These are phyloP conservation scores for Stenopsyche tienmushanensis DNA, from an alignment of 1,140 invertebrate genomes.

Conservation along the genomic window DNA sequence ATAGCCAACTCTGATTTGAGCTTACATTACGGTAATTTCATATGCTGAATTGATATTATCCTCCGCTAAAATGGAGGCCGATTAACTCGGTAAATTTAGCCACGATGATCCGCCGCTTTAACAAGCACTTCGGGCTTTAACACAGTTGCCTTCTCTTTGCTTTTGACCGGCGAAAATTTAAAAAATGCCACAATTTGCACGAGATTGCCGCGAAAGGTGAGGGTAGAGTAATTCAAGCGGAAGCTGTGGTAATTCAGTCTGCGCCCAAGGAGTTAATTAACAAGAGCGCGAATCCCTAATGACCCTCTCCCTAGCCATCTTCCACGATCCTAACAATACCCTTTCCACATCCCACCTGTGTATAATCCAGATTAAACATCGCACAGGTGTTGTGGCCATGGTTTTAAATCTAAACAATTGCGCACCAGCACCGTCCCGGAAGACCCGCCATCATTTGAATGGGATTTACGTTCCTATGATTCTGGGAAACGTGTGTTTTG, in stretches of 20 bases:
- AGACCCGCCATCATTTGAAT: not conserved
- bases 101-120: too few relatives aligned
- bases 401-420: constrained; percentile 22
- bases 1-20: too few relatives aligned
- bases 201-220: not conserved
- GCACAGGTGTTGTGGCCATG: constrained; percentile 11
- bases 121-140: too few relatives aligned
- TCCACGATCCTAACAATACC: not conserved
- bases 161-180: too few relatives aligned
- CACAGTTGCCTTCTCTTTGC: too few relatives aligned
- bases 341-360: not conserved
- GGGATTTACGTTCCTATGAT: not conserved
- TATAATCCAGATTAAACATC: constrained; percentile 19
- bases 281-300: constrained; percentile 17
- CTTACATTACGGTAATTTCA: too few relatives aligned
- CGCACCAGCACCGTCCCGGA: not conserved
- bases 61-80: too few relatives aligned
- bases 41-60: too few relatives aligned
- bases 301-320: constrained; percentile 6
- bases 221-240: constrained; percentile 6
- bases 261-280: constrained; percentile 29
- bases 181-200: not conserved
- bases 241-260: constrained; percentile 13
- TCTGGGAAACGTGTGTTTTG: not conserved
- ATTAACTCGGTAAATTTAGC: too few relatives aligned